A percentile compares a stretch with the other conserved stretches of the same genome.
Conservation (phyloP, 2,113 vertebrate species). For the Oryzias melastigma region DNA sequence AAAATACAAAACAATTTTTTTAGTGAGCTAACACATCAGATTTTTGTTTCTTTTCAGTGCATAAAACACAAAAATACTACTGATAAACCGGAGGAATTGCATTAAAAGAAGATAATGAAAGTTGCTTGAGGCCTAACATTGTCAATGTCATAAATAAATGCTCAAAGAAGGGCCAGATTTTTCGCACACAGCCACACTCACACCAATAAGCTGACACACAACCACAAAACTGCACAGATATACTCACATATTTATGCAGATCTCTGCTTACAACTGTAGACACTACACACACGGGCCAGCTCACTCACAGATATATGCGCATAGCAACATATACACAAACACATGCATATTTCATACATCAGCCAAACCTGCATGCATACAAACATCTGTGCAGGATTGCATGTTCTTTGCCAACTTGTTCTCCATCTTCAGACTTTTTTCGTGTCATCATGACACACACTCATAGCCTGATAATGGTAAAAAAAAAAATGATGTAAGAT, state of each 20-base stretch:
- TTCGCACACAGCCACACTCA: too few relatives aligned
- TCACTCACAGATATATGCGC: background rate
- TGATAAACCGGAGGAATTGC: too few relatives aligned
- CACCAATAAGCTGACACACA: too few relatives aligned
- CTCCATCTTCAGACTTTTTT: constrained; percentile 22
- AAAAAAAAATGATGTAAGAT: background rate
- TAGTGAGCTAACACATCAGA: too few relatives aligned
- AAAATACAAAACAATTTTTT: constrained; percentile 1
- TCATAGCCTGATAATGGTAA: background rate
- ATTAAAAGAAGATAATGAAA: too few relatives aligned
- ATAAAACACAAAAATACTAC: too few relatives aligned
- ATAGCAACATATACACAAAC: background rate
- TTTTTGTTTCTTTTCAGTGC: too few relatives aligned
- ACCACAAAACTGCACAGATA: background rate
- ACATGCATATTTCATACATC: background rate
- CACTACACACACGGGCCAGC: too few relatives aligned
- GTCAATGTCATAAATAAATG: too few relatives aligned
- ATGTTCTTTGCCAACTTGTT: constrained; percentile 6
- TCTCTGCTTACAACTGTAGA: background rate
- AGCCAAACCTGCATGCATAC: background rate
- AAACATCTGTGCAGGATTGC: constrained; percentile 13
- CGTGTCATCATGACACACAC: constrained; percentile 15
- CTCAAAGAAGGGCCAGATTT: too few relatives aligned
- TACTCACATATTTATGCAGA: background rate
- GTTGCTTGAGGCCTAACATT: too few relatives aligned